Base-by-base conservation (phyloP, 2,888 invertebrate species). In the Amiota communis region DNA sequence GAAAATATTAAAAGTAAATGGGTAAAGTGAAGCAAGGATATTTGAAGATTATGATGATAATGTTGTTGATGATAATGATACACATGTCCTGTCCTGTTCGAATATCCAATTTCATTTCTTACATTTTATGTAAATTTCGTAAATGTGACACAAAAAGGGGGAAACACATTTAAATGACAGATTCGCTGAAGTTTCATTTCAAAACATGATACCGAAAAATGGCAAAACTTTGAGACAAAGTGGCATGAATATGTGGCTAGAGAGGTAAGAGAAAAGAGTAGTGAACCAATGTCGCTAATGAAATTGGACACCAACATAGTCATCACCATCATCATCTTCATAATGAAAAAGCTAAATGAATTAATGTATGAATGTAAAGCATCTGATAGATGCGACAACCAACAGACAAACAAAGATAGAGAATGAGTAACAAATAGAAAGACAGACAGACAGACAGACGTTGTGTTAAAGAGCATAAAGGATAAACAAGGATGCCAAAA, bases 161-260 rank as follows among this genome's bases (percentile, higher is more conserved):
- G 76, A 80, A 82, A 83, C 88, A 86, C 83, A 87, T 87, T 86
- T 85, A 85, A 82, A 81, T 87, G 88, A 88, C 87, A 88, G 89
- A 86, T 87, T 81, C 84, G 86, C 77, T 81, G 86, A 86, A 84
- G 81, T 80, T 80, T 78, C 79, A 75, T 79, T 83, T 83, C 83
- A 87, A 80, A 86, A 84, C 85, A 86, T 77, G 76, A 51, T 23
- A 68, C 67, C 67, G 36, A 68, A 68, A 64, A 65, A 71, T 53
- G 75, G 74, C 78, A 72, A 75, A 73, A 77, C 77, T 77, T 76
- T 13, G n/a, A 49, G 53, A 49, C 49, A 49, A 56, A 68, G 67
- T 69, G 70, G 67, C 51, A 74, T 48, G 51, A 71, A 56, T 36
- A 13, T n/a, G 15, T 17, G 36, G 67, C 36, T 48, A 57, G 46